Base-by-base conservation (phyloP, 2,888 invertebrate genomes). In the Acrobasis repandana region DNA sequence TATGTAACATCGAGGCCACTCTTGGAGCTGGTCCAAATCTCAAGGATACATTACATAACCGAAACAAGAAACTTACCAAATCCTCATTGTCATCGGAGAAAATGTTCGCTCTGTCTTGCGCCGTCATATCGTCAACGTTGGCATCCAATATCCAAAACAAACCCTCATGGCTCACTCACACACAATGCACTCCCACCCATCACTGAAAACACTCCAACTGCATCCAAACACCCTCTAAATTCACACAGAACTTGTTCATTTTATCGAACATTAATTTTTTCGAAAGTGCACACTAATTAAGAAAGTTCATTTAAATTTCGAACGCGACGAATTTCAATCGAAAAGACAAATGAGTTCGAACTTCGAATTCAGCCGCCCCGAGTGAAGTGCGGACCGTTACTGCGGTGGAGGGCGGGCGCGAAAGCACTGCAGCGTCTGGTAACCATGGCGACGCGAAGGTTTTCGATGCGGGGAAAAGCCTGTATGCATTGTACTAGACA, bases 351-450 rank as follows among this genome's bases (percentile, higher is more conserved):
- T 43, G 11, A 43, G 33, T 14, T 33, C 48, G 46, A 56, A 49
- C 18, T 50, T 58, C 61, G 50, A 62, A 62, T 57, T 72, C 82
- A 74, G 70, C 82, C 80, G 69, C 72, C 68, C 82, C 63, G 65
- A 58, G 61, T 67, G 77, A 77, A 72, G 67, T 71, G 66, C 70
- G 76, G 71, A 73, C 77, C 81, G 82, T 81, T 80, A 91, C 91
- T 90, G 91, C 87, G 86, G 83, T 64, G 85, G 78, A 85, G 85
- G 89, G 88, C 80, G 89, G 86, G 86, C 79, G 74, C 76, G 69
- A 79, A 77, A 76, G 78, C 76, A 85, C 86, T 87, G 90, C 90
- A 86, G 91, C 91, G 91, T 91, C 91, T 79, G 69, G 89, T 91
- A 73, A 72, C 83, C 82, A 89, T 88, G 79, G 75, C 66, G 73